Evolutionary conservation across 2,797 vertebrate species (phyloP), one percentile per base, ranked within the genome.

Genomic region (Xenopus petersii): DNA sequence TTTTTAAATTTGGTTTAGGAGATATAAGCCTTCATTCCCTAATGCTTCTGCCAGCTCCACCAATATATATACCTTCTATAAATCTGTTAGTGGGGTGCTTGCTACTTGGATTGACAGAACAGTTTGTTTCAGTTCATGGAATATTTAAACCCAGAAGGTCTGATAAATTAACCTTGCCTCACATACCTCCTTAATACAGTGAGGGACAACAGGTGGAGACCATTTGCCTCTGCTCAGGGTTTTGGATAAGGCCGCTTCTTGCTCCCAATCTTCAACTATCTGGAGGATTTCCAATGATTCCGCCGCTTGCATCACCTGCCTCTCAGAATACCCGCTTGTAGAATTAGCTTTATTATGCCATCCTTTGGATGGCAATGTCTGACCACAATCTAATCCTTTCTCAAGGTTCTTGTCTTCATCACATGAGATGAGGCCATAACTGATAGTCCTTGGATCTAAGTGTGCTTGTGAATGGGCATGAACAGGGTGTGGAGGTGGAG

Each of bases 261-360:
- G 61, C 62, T 79, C 77, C 71, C 59, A 68, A 15, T 79, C 77
- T 36, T 79, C 65, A 47, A 69, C 73, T 46, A 79, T 79, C 67
- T 79, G 77, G 6, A 79, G 77, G 58, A 74, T 42, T 49, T 79
- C 77, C 71, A 79, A 36, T 0, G 77, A 74, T 24, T 79, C 77
- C 42, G 69, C 55, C 42, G 69, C 55, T 10, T 36, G 46, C 54
- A 24, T 30, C 15, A 79, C 69, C 2, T 49, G 24, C 42, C 58
- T 66, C 66, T 66, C 68, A 4, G 7, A 63, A 51, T 15, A 16
- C 1, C 54, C 3, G 5, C 15, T 2, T 16, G 54, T 56, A 12
- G 49, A 51, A 51, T 51, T 12, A 51, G 11, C 10, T 63, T 63
- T 72, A 66, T 48, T 56, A 62, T 74, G 17, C 76, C 61, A 79